These are phyloP conservation scores for Rutpela maculata DNA, from an alignment of 2,888 invertebrate species.

Conservation along the genomic window DNA sequence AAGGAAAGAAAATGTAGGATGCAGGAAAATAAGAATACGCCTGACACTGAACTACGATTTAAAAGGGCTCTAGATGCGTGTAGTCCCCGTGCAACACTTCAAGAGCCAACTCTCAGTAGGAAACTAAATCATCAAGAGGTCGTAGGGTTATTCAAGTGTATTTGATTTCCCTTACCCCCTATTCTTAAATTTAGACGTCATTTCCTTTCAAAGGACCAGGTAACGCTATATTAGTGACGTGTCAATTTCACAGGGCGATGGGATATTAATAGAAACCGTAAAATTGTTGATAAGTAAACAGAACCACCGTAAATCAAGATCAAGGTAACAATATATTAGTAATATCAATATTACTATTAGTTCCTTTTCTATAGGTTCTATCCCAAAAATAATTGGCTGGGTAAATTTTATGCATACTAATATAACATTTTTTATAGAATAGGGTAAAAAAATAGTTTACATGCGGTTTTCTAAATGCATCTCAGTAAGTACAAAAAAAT, in stretches of 20 bases:
- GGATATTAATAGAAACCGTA: not conserved
- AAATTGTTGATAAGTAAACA: too few relatives aligned
- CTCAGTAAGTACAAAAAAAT: too few relatives aligned
- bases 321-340: too few relatives aligned
- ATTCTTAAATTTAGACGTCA: conserved; percentile 32
- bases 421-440: too few relatives aligned
- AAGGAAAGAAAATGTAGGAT: conserved; percentile 25
- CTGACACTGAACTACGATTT: conserved; percentile 24
- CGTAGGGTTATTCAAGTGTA: conserved; percentile 32
- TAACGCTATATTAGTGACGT: conserved; percentile 3
- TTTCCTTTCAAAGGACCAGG: not conserved
- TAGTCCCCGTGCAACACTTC: conserved; percentile 26
- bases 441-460: too few relatives aligned
- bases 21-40: conserved; percentile 29
- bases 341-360: too few relatives aligned
- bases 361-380: too few relatives aligned
- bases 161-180: conserved; percentile 58
- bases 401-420: too few relatives aligned
- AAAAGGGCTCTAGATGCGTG: conserved; percentile 23
- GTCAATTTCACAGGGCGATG: not conserved
- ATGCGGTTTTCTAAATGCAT: too few relatives aligned
- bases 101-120: conserved; percentile 30
- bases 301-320: too few relatives aligned
- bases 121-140: conserved; percentile 36
- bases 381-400: too few relatives aligned